Conservation (phyloP, 37 sponge, comb jelly and placozoan species). For the Chondrilla cf. caribensis region DNA sequence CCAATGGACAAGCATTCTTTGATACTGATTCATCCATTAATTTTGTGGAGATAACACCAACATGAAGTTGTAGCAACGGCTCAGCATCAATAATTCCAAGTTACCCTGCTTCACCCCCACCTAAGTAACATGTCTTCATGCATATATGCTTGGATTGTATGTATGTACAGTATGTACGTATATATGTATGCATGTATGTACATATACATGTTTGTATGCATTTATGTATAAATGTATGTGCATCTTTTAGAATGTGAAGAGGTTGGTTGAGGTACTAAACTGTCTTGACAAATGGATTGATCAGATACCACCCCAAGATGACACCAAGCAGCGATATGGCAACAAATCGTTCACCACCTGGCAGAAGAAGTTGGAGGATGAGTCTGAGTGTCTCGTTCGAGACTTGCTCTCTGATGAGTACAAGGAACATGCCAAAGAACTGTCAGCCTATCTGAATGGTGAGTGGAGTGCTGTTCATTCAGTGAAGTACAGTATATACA, state of each 20-base stretch:
- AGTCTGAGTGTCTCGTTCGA: not conserved
- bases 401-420: not conserved
- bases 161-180: no score
- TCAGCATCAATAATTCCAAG: no score
- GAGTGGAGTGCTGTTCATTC: not conserved
- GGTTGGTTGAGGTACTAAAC: conserved; percentile 43
- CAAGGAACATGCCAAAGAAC: conserved; percentile 7
- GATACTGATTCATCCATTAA: no score
- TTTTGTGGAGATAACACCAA: no score
- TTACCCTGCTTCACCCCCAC: no score
- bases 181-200: not conserved
- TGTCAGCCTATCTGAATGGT: conserved; percentile 9
- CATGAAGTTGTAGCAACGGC: no score
- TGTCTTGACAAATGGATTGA: conserved; percentile 59
- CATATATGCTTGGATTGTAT: no score
- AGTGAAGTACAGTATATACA: no score
- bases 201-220: no score
- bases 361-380: conserved; percentile 52
- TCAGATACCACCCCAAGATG: conserved; percentile 73
- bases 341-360: conserved; percentile 87
- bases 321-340: conserved; percentile 89
- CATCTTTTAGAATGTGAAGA: conserved; percentile 24
- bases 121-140: no score
- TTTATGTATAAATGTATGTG: no score
- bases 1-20: no score